phyloP scores from a whole-genome alignment of 1,140 invertebrate species.

The Drosophila virilis region DNA sequence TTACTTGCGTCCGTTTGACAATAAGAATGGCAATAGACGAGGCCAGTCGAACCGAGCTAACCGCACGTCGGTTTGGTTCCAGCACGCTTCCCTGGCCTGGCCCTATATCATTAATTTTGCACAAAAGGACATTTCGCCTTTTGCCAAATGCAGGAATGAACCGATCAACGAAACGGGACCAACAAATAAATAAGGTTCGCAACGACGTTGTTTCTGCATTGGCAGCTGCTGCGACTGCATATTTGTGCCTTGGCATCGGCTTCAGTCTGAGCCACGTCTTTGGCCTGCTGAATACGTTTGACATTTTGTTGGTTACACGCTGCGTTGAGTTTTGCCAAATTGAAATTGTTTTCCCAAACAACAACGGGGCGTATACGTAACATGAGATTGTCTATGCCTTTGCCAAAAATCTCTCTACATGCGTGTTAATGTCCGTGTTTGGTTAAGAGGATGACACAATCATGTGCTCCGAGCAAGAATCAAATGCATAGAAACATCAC shows the following conservation, averaged over 20 bases:
- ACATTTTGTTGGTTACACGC: conserved; percentile 69
- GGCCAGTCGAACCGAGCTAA: conserved; percentile 24
- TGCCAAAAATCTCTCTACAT: conserved; percentile 17
- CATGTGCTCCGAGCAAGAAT: background rate
- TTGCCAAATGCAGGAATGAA: conserved; percentile 67
- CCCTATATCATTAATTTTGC: conserved; percentile 75
- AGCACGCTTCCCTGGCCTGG: conserved; percentile 4
- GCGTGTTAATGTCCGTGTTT: background rate
- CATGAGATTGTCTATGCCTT: conserved; percentile 14
- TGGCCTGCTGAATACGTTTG: conserved; percentile 56
- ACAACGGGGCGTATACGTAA: conserved; percentile 45
- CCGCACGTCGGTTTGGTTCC: conserved; percentile 39
- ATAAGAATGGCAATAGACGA: conserved; percentile 74
- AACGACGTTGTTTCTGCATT: conserved; percentile 70
- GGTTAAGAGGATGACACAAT: conserved; percentile 13
- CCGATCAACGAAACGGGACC: conserved; percentile 46
- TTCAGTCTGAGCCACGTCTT: conserved; percentile 2
- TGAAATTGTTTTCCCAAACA: conserved; percentile 71
- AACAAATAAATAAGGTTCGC: conserved; percentile 70
- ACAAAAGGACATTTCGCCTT: conserved; percentile 62
- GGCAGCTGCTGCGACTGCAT: conserved; percentile 48
- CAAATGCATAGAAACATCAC: background rate
- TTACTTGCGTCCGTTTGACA: conserved; percentile 69
- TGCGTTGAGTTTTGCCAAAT: conserved; percentile 72
- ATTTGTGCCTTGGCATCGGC: conserved; percentile 8